Evolutionary conservation across 2,888 invertebrate genomes (phyloP).

Genomic region (Dinocampus coccinellae): DNA sequence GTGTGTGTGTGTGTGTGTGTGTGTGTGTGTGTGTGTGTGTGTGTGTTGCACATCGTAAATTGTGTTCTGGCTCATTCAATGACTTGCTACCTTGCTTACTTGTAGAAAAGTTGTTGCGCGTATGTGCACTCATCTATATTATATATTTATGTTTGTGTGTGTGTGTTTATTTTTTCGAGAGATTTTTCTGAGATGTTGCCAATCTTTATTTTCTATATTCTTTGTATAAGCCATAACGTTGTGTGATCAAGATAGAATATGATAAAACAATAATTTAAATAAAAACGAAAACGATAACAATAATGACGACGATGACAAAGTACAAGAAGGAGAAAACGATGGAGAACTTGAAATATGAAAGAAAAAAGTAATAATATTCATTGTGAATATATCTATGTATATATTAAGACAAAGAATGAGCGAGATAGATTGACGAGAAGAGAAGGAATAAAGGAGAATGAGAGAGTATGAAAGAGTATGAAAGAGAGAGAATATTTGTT

Average conservation of each 20-base stretch:
- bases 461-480: no score
- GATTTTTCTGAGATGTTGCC: constrained; percentile 31
- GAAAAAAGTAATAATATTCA: not conserved
- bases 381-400: not conserved
- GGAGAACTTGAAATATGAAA: constrained; percentile 5
- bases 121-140: not conserved
- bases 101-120: constrained; percentile 42
- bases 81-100: constrained; percentile 50
- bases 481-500: constrained; percentile 41
- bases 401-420: not conserved
- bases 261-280: not conserved
- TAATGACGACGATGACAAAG: not conserved
- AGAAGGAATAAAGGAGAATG: not conserved
- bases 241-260: not conserved
- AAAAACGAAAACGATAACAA: no score
- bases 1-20: constrained; percentile 5
- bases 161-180: constrained; percentile 37
- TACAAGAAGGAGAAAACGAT: not conserved
- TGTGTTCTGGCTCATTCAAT: constrained; percentile 23
- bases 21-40: constrained; percentile 9
- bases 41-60: not conserved
- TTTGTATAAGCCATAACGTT: constrained; percentile 20
- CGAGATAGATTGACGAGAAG: not conserved
- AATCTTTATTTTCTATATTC: constrained; percentile 4
- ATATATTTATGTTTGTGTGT: not conserved